Base-by-base conservation (phyloP, 1,140 invertebrate genomes). In the Radopholus similis region DNA sequence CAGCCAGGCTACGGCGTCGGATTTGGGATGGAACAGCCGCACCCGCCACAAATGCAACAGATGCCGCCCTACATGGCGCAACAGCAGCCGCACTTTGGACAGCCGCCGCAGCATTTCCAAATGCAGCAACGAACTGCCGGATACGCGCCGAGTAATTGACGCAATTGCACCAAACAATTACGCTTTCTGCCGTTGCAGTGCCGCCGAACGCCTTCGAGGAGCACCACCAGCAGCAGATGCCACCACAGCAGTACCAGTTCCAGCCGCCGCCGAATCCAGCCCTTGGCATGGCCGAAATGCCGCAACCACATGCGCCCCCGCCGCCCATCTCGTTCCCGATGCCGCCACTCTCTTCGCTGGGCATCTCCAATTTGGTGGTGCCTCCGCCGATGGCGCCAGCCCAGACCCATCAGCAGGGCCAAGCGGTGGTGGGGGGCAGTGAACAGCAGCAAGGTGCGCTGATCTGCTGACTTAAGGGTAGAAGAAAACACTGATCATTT, bases 301-400 rank as follows among this genome's bases (percentile, higher is more conserved):
- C 53, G 13, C 55, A 37, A 34, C 64, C 23, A 64, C 54, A 54
- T 23, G n/a, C 30, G 30, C 49, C 62, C 28, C 53, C 59, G 4
- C 53, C 65, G 6, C 74, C 66, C 30, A 42, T 78, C 9, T 65
- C 71, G 30, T 80, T 80, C 63, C 78, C 79, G 18, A 81, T 81
- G 79, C 79, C 79, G 11, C 65, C 77, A n/a, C 57, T 81, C 9
- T 74, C 70, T 26, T 72, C 73, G 11, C 54, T 81, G 9, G 79
- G 79, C 32, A 81, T 81, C 30, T 68, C 58, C 4, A 59, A 78
- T 26, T 58, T 81, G n/a, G 67, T 75, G 15, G 58, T 73, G 23
- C 77, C 75, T 23, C 77, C 80, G 26, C 63, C 72, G 28, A 9
- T 68, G 32, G 23, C 35, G 26, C 15, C 40, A 47, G 5, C 47